These are phyloP conservation scores for Cepaea nemoralis DNA, from an alignment of 1,140 invertebrate species.

Conservation along the genomic window DNA sequence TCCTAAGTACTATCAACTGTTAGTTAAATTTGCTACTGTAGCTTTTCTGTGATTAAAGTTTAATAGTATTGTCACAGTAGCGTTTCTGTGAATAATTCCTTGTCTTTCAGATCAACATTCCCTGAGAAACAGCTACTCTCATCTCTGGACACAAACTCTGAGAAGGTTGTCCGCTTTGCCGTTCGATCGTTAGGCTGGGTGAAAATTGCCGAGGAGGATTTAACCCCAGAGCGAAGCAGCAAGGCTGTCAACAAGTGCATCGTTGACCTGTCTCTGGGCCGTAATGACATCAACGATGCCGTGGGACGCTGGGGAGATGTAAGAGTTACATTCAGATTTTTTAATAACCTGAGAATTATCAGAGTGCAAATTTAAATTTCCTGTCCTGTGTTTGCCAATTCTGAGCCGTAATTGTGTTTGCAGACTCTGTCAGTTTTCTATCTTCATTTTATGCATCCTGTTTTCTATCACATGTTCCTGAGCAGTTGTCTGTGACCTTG, in stretches of 20 bases:
- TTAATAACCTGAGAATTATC: neutral
- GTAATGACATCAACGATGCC: slow-evolving; percentile 89
- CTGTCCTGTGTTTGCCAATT: neutral
- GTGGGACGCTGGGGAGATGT: slow-evolving; percentile 95
- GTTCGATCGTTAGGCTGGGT: slow-evolving; percentile 93
- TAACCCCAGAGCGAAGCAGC: slow-evolving; percentile 92
- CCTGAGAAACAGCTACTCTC: neutral
- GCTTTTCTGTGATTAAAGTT: too few relatives aligned
- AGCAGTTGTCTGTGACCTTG: neutral
- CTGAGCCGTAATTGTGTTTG: neutral
- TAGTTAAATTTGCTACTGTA: too few relatives aligned
- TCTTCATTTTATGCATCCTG: neutral
- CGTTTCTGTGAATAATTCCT: too few relatives aligned
- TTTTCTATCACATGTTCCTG: neutral
- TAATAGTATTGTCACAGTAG: too few relatives aligned
- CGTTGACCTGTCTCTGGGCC: slow-evolving; percentile 81
- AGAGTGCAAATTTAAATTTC: neutral
- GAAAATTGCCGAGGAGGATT: slow-evolving; percentile 92
- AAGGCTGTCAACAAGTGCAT: slow-evolving; percentile 97
- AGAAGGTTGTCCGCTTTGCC: slow-evolving; percentile 80
- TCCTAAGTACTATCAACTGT: too few relatives aligned
- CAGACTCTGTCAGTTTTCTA: neutral
- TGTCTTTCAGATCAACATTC: slow-evolving; percentile 5
- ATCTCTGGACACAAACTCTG: neutral
- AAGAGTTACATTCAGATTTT: slow-evolving; percentile 68